Conservation (phyloP, 2,888 invertebrate genomes). For the Eristalis pertinax region DNA sequence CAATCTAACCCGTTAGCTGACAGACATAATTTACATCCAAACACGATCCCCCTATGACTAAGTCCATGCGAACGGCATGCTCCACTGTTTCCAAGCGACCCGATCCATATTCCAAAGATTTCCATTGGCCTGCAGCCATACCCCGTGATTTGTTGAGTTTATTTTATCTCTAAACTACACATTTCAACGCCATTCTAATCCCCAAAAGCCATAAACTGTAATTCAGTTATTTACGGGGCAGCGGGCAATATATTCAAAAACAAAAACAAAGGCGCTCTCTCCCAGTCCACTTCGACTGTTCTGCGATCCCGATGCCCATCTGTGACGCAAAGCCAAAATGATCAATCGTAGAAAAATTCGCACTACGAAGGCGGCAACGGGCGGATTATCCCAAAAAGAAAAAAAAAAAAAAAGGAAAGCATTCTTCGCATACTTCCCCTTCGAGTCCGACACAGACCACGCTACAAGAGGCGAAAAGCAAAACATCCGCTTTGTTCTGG, state of each 20-base stretch:
- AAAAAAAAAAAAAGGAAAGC: too few species aligned
- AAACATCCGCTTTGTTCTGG: conserved; percentile 2
- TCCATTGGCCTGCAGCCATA: neutral
- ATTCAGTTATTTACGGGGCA: conserved; percentile 20
- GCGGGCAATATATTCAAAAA: neutral
- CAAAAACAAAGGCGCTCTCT: neutral
- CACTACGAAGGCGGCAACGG: neutral
- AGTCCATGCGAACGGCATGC: neutral
- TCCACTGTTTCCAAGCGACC: neutral
- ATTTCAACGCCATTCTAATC: conserved; percentile 7
- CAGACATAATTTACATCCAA: neutral
- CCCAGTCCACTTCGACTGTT: neutral
- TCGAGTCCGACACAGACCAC: neutral
- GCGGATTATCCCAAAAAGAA: neutral
- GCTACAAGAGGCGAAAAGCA: too few species aligned
- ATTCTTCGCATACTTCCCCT: conserved; percentile 10
- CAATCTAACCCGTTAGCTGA: neutral
- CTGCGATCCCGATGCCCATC: neutral
- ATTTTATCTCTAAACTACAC: neutral
- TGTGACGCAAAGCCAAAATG: conserved; percentile 2
- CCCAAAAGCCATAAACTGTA: conserved; percentile 9
- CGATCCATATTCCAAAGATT: neutral
- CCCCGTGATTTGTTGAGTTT: conserved; percentile 1
- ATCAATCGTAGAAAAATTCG: conserved; percentile 7
- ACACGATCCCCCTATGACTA: neutral